phyloP scores from a whole-genome alignment of 2,888 invertebrate genomes.

The Nemapogon koenigi region DNA sequence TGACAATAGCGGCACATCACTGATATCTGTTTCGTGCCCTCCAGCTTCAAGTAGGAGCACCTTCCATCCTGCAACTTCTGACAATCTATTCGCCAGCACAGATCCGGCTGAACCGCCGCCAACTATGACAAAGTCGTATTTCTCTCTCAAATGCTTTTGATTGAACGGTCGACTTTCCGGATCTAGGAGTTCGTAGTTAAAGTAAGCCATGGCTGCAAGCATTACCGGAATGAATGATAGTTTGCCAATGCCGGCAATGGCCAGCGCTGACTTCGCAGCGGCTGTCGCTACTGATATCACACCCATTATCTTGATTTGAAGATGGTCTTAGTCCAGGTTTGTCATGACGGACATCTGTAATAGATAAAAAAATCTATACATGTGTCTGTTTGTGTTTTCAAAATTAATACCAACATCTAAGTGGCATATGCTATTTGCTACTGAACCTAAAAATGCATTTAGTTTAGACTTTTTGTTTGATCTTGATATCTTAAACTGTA shows the following conservation, averaged over 20 bases:
- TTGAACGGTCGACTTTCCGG: conserved; percentile 83
- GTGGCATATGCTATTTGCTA: too few species aligned
- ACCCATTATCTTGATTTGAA: conserved; percentile 35
- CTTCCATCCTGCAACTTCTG: conserved; percentile 80
- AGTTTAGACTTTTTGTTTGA: background rate
- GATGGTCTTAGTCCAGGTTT: conserved; percentile 18
- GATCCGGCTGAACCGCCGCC: conserved; percentile 88
- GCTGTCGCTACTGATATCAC: conserved; percentile 58
- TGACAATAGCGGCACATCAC: conserved; percentile 86
- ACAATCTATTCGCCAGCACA: conserved; percentile 80
- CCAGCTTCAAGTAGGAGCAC: conserved; percentile 85
- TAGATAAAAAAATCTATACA: conserved; percentile 4
- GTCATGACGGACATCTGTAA: conserved; percentile 25
- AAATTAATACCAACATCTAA: too few species aligned
- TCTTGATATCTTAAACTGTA: background rate
- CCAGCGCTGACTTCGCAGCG: conserved; percentile 75
- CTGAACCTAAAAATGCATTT: background rate
- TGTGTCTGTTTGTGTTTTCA: too few species aligned
- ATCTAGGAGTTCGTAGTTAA: conserved; percentile 84
- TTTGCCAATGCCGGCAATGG: conserved; percentile 75
- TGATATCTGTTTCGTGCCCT: conserved; percentile 85
- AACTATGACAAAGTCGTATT: conserved; percentile 84
- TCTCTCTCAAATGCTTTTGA: conserved; percentile 66
- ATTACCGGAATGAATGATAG: conserved; percentile 77
- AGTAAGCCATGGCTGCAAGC: conserved; percentile 79